Base-by-base conservation (phyloP, 2,797 vertebrate species). In the Dermochelys coriacea region DNA sequence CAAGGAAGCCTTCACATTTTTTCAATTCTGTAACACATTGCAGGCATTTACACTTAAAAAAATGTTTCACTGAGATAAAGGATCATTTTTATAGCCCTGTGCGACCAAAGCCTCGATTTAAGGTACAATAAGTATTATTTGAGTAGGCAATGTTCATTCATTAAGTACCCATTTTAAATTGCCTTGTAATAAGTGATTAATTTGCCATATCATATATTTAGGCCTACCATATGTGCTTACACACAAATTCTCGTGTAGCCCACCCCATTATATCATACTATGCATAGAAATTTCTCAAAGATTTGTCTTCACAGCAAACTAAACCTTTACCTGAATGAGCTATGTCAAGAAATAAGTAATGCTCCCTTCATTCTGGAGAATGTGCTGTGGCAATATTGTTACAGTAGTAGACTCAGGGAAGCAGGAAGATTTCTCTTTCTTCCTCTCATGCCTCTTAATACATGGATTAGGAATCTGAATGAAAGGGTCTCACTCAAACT, bases 131-230 rank as follows among this genome's bases (percentile, higher is more conserved):
- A 93, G 64, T 91, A 84, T 64, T 95, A 93, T 90, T 95, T 94
- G 88, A 96, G 85, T 37, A 93, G 86, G 21, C 79, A 93, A 27
- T 49, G 57, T 93, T 94, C 94, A 91, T 95, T 96, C 95, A 97
- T 96, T 96, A 96, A 94, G 71, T 45, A 34, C 37, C 79, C 74
- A 83, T 95, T 96, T 93, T 79, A 94, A 93, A 97, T 96, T 97
- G 89, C 64, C 87, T 89, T 87, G n/a, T 81, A 96, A 95, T 84
- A 97, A 94, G 93, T 86, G 95, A 95, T 96, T 97, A 95, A 21
- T 71, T 89, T 91, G 52, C 86, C 80, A 91, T 91, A 90, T 95
- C 87, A 94, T 94, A 78, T 84, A 96, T 92, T 91, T 96, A 96
- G 88, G 61, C 45, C 51, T 64, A 57, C 55, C 16, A 25, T 54